A percentile compares a stretch with the other conserved stretches of the same genome.
Evolutionary conservation across 2,888 invertebrate genomes (phyloP).

Genomic region (Linnaemya vulpina): DNA sequence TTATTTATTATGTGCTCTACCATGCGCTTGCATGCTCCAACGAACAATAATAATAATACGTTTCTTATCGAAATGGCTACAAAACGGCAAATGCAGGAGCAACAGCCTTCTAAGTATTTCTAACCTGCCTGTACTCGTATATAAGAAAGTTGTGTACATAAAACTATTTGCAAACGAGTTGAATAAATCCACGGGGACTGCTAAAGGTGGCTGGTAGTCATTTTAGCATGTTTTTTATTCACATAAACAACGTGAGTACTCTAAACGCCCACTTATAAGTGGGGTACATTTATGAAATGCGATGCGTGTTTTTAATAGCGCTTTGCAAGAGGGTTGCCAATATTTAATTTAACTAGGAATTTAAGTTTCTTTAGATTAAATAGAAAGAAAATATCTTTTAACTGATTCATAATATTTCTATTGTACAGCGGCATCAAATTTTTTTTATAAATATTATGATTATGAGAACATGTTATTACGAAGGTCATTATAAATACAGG

Average conservation of each 20-base stretch:
- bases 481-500: no score
- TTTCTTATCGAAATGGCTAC: slow-evolving; percentile 53
- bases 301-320: no score
- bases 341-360: background rate
- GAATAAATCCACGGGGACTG: background rate
- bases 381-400: no score
- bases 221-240: slow-evolving; percentile 6
- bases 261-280: slow-evolving; percentile 54
- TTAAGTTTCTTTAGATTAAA: background rate
- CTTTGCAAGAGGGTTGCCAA: slow-evolving; percentile 23
- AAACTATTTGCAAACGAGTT: background rate
- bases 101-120: slow-evolving; percentile 67
- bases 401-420: no score
- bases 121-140: background rate
- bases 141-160: background rate
- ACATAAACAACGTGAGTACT: slow-evolving; percentile 15
- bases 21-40: slow-evolving; percentile 15
- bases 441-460: no score
- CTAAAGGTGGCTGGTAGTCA: background rate
- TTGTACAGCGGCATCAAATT: no score
- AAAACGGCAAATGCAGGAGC: slow-evolving; percentile 62
- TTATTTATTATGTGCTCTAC: no score
- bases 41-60: slow-evolving; percentile 38
- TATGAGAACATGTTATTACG: no score
- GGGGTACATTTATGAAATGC: slow-evolving; percentile 38